These are phyloP conservation scores for Harmothoe impar DNA, from an alignment of 2,888 invertebrate species.

Conservation along the genomic window DNA sequence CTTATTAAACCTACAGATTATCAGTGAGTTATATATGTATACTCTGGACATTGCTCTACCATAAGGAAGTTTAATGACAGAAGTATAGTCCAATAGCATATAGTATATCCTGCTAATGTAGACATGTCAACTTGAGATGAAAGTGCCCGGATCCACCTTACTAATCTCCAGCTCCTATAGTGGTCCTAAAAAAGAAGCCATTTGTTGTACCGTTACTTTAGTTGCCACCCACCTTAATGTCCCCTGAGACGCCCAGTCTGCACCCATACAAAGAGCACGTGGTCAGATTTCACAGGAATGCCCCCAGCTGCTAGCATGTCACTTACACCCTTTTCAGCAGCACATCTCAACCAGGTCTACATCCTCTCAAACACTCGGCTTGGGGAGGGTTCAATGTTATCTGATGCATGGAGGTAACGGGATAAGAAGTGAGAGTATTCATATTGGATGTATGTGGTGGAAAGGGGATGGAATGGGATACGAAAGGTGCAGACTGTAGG, in stretches of 20 bases:
- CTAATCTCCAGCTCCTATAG: neutral
- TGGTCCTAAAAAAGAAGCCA: neutral
- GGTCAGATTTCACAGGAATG: slow-evolving; percentile 42
- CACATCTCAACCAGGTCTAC: neutral
- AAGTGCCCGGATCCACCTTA: neutral
- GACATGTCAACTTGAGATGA: neutral
- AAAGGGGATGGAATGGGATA: neutral
- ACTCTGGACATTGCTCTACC: no score
- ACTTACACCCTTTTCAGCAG: neutral
- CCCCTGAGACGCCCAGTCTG: neutral
- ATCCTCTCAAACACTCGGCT: neutral
- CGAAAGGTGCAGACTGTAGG: neutral
- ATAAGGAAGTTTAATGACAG: no score
- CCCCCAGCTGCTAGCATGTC: slow-evolving; percentile 23
- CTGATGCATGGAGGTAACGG: neutral
- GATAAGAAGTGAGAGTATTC: neutral
- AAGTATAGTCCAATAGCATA: no score
- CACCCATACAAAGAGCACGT: neutral
- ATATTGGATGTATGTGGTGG: neutral
- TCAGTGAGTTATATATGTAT: no score
- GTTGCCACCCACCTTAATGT: neutral
- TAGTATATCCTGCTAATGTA: neutral
- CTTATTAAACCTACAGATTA: no score
- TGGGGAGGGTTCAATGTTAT: neutral
- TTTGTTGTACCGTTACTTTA: slow-evolving; percentile 30